Conservation (phyloP, 2,888 invertebrate species). For the Caenorhabditis angaria region DNA sequence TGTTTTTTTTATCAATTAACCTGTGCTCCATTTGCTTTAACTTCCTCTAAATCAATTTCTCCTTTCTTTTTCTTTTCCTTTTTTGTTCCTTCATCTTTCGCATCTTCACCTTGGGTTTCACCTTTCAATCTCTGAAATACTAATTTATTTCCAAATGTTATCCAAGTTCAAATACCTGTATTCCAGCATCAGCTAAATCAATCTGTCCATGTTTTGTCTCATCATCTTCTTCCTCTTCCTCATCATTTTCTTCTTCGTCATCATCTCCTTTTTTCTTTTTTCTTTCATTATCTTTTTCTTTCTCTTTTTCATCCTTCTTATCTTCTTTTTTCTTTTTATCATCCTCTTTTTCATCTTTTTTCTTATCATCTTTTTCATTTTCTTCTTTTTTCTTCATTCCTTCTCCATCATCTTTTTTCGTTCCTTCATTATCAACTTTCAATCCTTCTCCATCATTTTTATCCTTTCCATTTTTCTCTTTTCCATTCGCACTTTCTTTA, state of each 20-base stretch:
- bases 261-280: not conserved
- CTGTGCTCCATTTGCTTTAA: conserved; percentile 20
- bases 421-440: conserved; percentile 10
- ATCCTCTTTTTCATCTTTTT: conserved; percentile 7
- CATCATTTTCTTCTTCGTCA: not conserved
- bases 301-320: conserved; percentile 6
- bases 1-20: too few species aligned
- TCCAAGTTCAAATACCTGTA: too few species aligned
- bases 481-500: not conserved
- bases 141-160: too few species aligned
- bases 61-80: not conserved
- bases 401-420: conserved; percentile 1
- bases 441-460: not conserved
- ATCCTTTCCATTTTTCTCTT: not conserved
- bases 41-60: conserved; percentile 26
- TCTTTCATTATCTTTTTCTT: not conserved
- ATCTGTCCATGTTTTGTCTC: conserved; percentile 1
- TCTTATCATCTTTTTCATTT: conserved; percentile 6
- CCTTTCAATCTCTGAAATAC: not conserved
- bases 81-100: not conserved
- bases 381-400: conserved; percentile 7
- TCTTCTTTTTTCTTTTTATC: conserved; percentile 5
- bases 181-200: not conserved
- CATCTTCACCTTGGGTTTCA: not conserved
- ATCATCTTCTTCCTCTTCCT: not conserved